Evolutionary conservation across 2,888 invertebrate genomes (phyloP).

Genomic region (Thymelicus lineola): DNA sequence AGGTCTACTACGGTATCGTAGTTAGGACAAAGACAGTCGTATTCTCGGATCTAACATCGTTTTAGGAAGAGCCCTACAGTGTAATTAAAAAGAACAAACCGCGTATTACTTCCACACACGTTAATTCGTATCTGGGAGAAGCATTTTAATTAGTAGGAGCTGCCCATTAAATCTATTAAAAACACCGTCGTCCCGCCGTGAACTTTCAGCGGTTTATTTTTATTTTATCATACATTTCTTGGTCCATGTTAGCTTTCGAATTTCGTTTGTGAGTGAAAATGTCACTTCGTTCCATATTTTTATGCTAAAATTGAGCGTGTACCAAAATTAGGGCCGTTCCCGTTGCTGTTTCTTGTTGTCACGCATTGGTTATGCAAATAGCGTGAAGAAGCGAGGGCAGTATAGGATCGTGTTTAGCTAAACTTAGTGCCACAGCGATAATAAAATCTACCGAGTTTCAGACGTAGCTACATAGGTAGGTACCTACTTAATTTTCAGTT

Average conservation of each 20-base stretch:
- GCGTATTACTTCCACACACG: not conserved
- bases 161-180: conserved; percentile 16
- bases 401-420: no score
- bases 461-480: no score
- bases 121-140: not conserved
- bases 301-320: not conserved
- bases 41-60: no score
- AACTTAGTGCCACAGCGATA: no score
- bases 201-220: conserved; percentile 29
- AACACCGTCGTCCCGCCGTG: conserved; percentile 21
- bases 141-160: conserved; percentile 10
- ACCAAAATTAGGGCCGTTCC: not conserved
- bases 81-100: not conserved
- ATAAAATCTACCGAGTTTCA: no score
- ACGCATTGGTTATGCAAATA: not conserved
- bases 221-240: conserved; percentile 1
- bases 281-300: not conserved
- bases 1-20: no score
- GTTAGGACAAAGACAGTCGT: no score
- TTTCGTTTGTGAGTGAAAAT: not conserved
- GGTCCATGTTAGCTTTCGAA: not conserved
- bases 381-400: not conserved
- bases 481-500: no score
- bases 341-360: not conserved
- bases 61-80: not conserved